Percentiles rank a stretch among this genome's conserved stretches.
phyloP scores from a whole-genome alignment of 2,888 invertebrate species.

The Uloborus plumipes region DNA sequence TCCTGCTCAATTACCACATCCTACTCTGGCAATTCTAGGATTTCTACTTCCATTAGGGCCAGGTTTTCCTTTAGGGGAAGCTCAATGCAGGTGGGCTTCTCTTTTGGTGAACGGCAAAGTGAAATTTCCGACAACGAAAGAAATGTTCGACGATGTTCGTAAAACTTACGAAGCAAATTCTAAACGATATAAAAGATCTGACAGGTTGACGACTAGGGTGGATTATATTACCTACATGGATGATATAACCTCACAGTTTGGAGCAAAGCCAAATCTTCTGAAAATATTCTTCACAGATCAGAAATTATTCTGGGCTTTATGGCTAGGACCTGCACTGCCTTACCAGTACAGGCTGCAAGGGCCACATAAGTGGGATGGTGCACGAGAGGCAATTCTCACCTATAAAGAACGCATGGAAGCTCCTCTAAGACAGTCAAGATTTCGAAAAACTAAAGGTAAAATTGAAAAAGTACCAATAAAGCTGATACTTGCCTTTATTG shows the following conservation, averaged over 20 bases:
- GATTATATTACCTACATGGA: slow-evolving; percentile 71
- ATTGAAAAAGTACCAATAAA: slow-evolving; percentile 44
- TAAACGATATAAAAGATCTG: slow-evolving; percentile 39
- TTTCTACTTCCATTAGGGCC: slow-evolving; percentile 73
- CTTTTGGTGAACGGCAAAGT: slow-evolving; percentile 69
- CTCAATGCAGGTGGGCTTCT: slow-evolving; percentile 73
- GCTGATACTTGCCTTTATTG: slow-evolving; percentile 42
- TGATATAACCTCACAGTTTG: slow-evolving; percentile 72
- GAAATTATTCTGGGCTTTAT: slow-evolving; percentile 67
- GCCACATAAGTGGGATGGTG: slow-evolving; percentile 72
- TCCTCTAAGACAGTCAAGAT: slow-evolving; percentile 50
- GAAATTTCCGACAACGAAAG: slow-evolving; percentile 37
- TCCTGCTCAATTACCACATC: slow-evolving; percentile 70
- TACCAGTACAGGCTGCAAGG: slow-evolving; percentile 72
- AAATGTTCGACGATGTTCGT: slow-evolving; percentile 43
- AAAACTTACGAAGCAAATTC: slow-evolving; percentile 41
- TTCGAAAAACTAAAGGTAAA: slow-evolving; percentile 47
- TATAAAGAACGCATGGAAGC: slow-evolving; percentile 65
- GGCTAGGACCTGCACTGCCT: slow-evolving; percentile 70
- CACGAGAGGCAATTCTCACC: slow-evolving; percentile 71
- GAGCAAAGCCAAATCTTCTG: slow-evolving; percentile 71
- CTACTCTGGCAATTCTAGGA: slow-evolving; percentile 73
- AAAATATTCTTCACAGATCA: slow-evolving; percentile 69
- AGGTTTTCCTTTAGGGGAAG: slow-evolving; percentile 73
- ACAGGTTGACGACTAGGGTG: slow-evolving; percentile 64